These are phyloP conservation scores for Chauna torquata DNA, from an alignment of 2,113 vertebrate species.

Conservation along the genomic window DNA sequence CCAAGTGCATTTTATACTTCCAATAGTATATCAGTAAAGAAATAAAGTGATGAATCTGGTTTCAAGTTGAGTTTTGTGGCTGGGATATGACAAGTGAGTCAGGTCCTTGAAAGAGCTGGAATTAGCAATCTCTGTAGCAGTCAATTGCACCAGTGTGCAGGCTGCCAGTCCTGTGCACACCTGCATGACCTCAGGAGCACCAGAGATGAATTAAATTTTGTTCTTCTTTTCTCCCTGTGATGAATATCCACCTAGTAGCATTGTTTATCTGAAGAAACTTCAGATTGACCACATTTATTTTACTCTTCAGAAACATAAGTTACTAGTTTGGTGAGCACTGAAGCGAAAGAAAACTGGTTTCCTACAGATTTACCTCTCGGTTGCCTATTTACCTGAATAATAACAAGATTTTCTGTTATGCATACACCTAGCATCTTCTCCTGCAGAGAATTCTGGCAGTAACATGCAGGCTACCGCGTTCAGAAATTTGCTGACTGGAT, in stretches of 20 bases:
- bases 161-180: not conserved
- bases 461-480: not conserved
- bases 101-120: not conserved
- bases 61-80: not conserved
- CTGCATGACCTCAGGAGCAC: not conserved
- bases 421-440: not conserved
- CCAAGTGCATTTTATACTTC: not conserved
- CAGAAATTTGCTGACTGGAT: not conserved
- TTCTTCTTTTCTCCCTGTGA: not conserved
- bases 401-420: not conserved
- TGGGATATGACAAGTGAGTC: not conserved
- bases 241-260: not conserved
- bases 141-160: not conserved
- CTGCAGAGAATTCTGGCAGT: not conserved
- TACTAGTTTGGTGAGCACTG: not conserved
- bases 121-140: not conserved
- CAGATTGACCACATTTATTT: not conserved
- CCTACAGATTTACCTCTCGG: not conserved
- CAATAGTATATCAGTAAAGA: not conserved
- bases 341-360: not conserved
- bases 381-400: not conserved
- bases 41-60: conserved; percentile 7
- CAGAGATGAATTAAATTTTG: not conserved
- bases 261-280: not conserved
- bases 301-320: not conserved